Evolutionary conservation across 1,140 invertebrate genomes (phyloP), one percentile per base, ranked within the genome.

Genomic region (Aphidius ervi): DNA sequence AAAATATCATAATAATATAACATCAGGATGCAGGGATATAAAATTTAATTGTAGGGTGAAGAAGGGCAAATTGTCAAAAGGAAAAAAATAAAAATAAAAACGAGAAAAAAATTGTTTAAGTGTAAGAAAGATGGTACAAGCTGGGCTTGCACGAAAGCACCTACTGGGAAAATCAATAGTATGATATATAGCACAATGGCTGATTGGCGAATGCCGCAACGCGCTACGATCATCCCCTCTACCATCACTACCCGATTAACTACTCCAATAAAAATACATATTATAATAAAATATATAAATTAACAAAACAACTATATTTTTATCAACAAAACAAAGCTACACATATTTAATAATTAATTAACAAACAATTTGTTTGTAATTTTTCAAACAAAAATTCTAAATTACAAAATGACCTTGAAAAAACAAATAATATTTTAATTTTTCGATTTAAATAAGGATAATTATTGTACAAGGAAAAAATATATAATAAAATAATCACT

Each of bases 161-260:
- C 52, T 49, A 67, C 62, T 67, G 62, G 65, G 65, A 74, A 74
- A 74, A 74, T 74, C 72, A 72, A 74, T 74, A 74, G 67, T 57
- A 56, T 58, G 53, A 58, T 66, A 66, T 66, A 66, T 66, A 62
- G 58, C 65, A 63, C 65, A 72, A 73, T 65, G 65, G 66, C 67
- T 69, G 69, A 72, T 67, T 64, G 70, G 61, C 61, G 60, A 67
- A 65, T 65, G 58, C 66, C 66, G 65, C 59, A 61, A 59, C 56
- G 63, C 63, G 56, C 58, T 63, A 63, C 54, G 46, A 55, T 53
- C 52, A 41, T 16, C 52, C 52, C 47, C 41, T 23, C 56, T 40
- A 6, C n/a, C 31, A 10, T 41, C 45, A 9, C 47, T 46, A 52
- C 39, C 47, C 43, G 20, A 41, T 20, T n/a, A 16, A 47, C 56